Percentiles rank a stretch among this genome's conserved stretches.
Conservation (phyloP, 2,113 vertebrate genomes). For the Amazona vittata region DNA sequence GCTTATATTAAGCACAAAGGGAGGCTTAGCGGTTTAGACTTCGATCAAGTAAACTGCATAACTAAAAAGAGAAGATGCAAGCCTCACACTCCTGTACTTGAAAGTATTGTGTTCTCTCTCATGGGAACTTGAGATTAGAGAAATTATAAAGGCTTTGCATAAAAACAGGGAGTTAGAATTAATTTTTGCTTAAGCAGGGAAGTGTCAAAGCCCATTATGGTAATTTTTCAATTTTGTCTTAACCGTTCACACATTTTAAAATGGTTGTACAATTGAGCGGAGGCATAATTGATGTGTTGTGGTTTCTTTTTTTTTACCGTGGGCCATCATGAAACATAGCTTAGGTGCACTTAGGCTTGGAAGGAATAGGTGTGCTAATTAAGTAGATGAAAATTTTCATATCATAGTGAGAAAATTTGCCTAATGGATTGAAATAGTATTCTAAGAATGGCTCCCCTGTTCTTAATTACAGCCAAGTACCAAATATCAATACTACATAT, state of each 20-base stretch:
- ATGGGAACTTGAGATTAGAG: slow-evolving; percentile 60
- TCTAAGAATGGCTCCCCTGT: slow-evolving; percentile 11
- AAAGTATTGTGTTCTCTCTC: slow-evolving; percentile 60
- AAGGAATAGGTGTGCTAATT: slow-evolving; percentile 65
- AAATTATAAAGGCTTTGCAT: slow-evolving; percentile 71
- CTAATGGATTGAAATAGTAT: slow-evolving; percentile 47
- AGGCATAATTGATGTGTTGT: slow-evolving; percentile 54
- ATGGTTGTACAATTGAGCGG: slow-evolving; percentile 28
- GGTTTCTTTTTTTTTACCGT: slow-evolving; percentile 15
- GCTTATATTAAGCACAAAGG: slow-evolving; percentile 66
- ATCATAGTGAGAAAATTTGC: slow-evolving; percentile 52
- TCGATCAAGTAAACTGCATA: slow-evolving; percentile 65
- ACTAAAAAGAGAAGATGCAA: slow-evolving; percentile 57
- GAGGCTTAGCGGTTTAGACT: slow-evolving; percentile 62
- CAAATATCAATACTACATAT: slow-evolving; percentile 36
- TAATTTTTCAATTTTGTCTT: slow-evolving; percentile 69
- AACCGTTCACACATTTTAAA: slow-evolving; percentile 68
- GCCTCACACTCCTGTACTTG: slow-evolving; percentile 43
- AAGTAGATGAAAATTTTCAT: slow-evolving; percentile 60
- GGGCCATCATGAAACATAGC: slow-evolving; percentile 26
- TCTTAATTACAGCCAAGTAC: slow-evolving; percentile 56
- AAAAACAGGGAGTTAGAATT: slow-evolving; percentile 68
- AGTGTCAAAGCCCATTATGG: slow-evolving; percentile 67
- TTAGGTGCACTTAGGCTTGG: slow-evolving; percentile 45
- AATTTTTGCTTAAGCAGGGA: slow-evolving; percentile 72